These are phyloP conservation scores for Ennomos fuscantarius DNA, from an alignment of 2,888 invertebrate genomes.

Conservation along the genomic window DNA sequence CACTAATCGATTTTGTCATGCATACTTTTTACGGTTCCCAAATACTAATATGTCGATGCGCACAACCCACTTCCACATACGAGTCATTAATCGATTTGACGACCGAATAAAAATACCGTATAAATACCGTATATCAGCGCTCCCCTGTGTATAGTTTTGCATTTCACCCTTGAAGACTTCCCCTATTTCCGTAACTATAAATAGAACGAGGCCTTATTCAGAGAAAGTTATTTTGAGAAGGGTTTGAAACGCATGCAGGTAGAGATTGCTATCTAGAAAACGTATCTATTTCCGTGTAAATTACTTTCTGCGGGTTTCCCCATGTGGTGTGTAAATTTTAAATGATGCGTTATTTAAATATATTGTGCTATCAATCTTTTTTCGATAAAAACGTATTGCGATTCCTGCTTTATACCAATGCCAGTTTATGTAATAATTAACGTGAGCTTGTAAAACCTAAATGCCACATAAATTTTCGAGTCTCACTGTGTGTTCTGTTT, in stretches of 20 bases:
- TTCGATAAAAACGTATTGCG: no score
- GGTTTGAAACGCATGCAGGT: conserved; percentile 22
- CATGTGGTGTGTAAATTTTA: no score
- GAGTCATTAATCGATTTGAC: conserved; percentile 13
- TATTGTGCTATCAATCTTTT: no score
- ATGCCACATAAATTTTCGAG: no score
- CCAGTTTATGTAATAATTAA: no score
- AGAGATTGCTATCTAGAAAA: conserved; percentile 6
- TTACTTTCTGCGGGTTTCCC: no score
- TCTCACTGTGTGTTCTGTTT: no score
- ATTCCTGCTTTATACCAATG: no score
- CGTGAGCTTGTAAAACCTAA: no score
- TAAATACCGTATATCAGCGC: conserved; percentile 8
- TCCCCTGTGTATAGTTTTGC: conserved; percentile 24
- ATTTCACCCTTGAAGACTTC: conserved; percentile 25
- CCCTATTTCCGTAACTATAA: conserved; percentile 34
- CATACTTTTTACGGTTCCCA: not conserved
- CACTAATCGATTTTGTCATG: not conserved
- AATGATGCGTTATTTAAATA: no score
- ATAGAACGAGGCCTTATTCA: conserved; percentile 29
- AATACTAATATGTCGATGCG: not conserved
- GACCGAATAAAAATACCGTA: conserved; percentile 21
- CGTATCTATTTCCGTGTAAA: not conserved
- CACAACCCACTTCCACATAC: conserved; percentile 7
- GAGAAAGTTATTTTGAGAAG: conserved; percentile 29